Conservation (phyloP, 2,888 invertebrate species). For the Drosophila kuntzei region DNA sequence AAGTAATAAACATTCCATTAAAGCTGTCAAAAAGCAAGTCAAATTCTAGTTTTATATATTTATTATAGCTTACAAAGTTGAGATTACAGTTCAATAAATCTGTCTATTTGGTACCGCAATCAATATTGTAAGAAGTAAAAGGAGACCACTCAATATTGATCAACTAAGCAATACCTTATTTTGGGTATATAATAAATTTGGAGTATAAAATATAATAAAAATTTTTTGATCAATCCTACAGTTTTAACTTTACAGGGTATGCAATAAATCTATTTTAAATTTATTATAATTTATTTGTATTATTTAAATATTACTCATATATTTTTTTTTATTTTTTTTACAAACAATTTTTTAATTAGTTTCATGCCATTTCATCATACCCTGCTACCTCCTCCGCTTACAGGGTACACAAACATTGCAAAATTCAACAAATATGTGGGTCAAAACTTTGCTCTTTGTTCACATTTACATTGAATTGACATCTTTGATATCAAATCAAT, state of each 20-base stretch:
- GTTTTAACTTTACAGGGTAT: neutral
- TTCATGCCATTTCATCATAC: neutral
- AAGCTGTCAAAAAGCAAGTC: neutral
- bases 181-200: too few species aligned
- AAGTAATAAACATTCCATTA: conserved; percentile 2
- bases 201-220: too few species aligned
- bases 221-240: too few species aligned
- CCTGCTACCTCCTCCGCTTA: neutral
- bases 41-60: conserved; percentile 10
- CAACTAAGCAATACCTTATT: neutral
- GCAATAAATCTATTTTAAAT: too few species aligned
- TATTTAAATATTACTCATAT: too few species aligned
- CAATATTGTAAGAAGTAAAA: conserved; percentile 4
- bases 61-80: conserved; percentile 1
- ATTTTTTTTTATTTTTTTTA: too few species aligned
- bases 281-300: too few species aligned
- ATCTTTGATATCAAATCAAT: conserved; percentile 23
- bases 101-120: conserved; percentile 3
- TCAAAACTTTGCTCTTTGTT: conserved; percentile 20
- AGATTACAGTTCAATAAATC: conserved; percentile 24
- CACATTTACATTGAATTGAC: conserved; percentile 19
- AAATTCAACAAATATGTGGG: conserved; percentile 17
- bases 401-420: conserved; percentile 9
- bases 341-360: too few species aligned
- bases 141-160: neutral